These are phyloP conservation scores for Philereme transversata DNA, from an alignment of 2,888 invertebrate species.

Conservation along the genomic window DNA sequence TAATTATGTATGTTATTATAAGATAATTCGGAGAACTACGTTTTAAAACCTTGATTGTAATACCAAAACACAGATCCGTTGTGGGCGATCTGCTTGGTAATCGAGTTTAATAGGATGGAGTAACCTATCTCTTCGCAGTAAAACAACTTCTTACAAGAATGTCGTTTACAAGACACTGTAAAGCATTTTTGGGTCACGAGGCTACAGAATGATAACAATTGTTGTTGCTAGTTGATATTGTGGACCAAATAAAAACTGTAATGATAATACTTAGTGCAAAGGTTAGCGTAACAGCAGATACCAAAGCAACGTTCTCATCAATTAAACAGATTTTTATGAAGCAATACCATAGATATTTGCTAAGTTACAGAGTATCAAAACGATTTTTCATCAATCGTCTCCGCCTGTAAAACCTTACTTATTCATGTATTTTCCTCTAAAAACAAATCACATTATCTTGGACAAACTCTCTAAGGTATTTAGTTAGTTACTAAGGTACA, in stretches of 20 bases:
- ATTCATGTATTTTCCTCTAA: too few relatives aligned
- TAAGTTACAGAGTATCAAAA: too few relatives aligned
- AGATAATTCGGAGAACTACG: slow-evolving; percentile 44
- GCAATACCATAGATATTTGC: slow-evolving; percentile 5
- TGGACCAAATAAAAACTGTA: slow-evolving; percentile 70
- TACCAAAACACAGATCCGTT: slow-evolving; percentile 18
- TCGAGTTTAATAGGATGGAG: slow-evolving; percentile 1
- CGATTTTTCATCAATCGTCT: not conserved
- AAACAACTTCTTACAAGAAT: slow-evolving; percentile 12
- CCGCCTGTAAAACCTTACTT: not conserved
- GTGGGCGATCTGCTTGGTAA: slow-evolving; percentile 18
- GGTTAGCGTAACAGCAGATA: slow-evolving; percentile 79
- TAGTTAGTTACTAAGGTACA: too few relatives aligned
- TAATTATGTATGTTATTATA: slow-evolving; percentile 56
- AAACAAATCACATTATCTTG: too few relatives aligned
- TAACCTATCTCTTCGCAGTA: not conserved
- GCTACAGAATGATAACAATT: slow-evolving; percentile 71
- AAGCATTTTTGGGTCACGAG: slow-evolving; percentile 79
- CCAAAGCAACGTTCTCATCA: slow-evolving; percentile 44
- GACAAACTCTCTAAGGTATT: too few relatives aligned
- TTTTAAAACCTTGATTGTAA: slow-evolving; percentile 25
- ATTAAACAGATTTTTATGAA: slow-evolving; percentile 24
- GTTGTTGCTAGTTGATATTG: slow-evolving; percentile 71
- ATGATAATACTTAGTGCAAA: slow-evolving; percentile 70
- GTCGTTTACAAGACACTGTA: slow-evolving; percentile 25